Percentiles rank a stretch among this genome's conserved stretches.
phyloP scores from a whole-genome alignment of 2,113 vertebrate species.

The Etheostoma spectabile region DNA sequence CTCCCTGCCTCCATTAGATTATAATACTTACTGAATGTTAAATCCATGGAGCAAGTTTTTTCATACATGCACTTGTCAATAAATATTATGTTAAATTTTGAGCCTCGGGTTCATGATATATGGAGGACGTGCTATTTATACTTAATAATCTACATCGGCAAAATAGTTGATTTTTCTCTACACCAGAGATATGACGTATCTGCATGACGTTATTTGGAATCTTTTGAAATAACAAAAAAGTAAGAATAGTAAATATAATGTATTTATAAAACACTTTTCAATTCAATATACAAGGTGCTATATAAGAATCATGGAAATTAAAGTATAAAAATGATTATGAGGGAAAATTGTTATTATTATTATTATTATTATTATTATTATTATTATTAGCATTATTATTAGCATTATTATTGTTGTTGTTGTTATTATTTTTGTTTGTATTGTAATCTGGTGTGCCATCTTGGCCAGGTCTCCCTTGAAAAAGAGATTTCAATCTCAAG shows the following conservation, averaged over 20 bases:
- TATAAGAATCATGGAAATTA: not conserved
- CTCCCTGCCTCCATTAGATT: conserved; percentile 28
- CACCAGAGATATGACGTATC: not conserved
- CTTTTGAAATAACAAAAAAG: not conserved
- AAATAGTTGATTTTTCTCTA: not conserved
- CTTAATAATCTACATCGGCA: not conserved
- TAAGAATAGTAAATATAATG: not conserved
- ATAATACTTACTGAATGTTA: conserved; percentile 6
- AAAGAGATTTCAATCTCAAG: too few species aligned
- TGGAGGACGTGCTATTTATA: not conserved
- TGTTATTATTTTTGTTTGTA: too few species aligned
- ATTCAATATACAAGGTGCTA: not conserved
- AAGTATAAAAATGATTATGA: not conserved
- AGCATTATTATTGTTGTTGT: too few species aligned
- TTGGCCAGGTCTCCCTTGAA: too few species aligned
- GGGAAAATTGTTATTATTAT: not conserved
- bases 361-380: too few species aligned
- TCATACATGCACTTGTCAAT: not conserved
- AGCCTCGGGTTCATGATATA: not conserved
- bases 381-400: too few species aligned
- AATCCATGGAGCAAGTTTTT: conserved; percentile 12
- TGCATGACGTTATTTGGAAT: not conserved
- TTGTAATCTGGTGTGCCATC: too few species aligned
- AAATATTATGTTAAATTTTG: not conserved
- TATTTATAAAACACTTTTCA: not conserved